A percentile compares a stretch with the other conserved stretches of the same genome.
Evolutionary conservation across 2,888 invertebrate genomes (phyloP).

Genomic region (Eupithecia dodoneata): DNA sequence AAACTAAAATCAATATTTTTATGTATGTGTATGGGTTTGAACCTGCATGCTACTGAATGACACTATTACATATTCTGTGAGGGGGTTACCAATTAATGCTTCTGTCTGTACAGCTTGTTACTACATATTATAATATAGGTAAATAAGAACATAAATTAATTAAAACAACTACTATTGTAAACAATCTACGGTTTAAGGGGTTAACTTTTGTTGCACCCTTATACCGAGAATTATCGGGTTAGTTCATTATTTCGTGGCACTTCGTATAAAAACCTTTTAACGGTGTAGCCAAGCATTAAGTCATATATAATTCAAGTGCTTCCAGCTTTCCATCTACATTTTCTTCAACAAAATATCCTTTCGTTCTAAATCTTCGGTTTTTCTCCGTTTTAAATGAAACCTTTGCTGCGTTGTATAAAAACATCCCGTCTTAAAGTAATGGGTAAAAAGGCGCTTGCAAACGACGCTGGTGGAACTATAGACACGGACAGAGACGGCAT

Average conservation of each 20-base stretch:
- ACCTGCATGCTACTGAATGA: too few relatives aligned
- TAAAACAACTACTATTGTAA: too few relatives aligned
- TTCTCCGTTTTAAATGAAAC: slow-evolving; percentile 20
- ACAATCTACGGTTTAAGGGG: too few relatives aligned
- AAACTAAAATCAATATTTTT: too few relatives aligned
- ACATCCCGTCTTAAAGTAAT: slow-evolving; percentile 30
- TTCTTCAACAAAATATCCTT: slow-evolving; percentile 12
- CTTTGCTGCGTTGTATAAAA: slow-evolving; percentile 23
- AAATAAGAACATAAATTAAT: too few relatives aligned
- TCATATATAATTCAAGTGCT: slow-evolving; percentile 10
- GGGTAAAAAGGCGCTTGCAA: slow-evolving; percentile 23
- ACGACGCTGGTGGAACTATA: slow-evolving; percentile 9
- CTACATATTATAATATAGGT: too few relatives aligned
- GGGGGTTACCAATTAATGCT: too few relatives aligned
- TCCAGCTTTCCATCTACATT: slow-evolving; percentile 5
- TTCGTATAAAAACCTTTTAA: neutral
- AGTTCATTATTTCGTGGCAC: neutral
- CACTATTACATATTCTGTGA: too few relatives aligned
- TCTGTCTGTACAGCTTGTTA: too few relatives aligned
- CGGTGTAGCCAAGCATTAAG: neutral
- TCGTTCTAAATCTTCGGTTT: slow-evolving; percentile 13
- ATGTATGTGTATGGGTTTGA: too few relatives aligned
- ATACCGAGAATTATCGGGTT: too few relatives aligned
- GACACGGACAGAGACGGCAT: neutral
- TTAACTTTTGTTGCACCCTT: too few relatives aligned